Conservation (phyloP, 2,113 vertebrate genomes). For the Scomber colias region DNA sequence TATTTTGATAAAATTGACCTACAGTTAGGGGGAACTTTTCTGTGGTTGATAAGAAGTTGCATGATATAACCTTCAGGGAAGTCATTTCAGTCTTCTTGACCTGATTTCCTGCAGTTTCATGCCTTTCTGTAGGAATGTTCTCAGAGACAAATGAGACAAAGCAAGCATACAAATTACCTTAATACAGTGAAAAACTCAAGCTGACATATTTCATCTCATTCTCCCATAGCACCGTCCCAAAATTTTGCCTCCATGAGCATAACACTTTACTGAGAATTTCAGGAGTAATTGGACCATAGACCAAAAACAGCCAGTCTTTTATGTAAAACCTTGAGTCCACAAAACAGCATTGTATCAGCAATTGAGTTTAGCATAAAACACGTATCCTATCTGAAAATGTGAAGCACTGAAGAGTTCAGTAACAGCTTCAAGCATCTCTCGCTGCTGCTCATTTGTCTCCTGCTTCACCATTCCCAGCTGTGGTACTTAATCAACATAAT, state of each 20-base stretch:
- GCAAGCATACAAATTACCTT: background rate
- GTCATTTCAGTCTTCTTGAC: background rate
- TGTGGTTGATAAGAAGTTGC: background rate
- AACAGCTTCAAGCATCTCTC: slow-evolving; percentile 21
- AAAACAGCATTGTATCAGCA: background rate
- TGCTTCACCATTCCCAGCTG: slow-evolving; percentile 39
- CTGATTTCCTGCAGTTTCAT: background rate
- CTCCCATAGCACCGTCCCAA: no score
- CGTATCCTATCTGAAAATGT: background rate
- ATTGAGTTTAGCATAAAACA: background rate
- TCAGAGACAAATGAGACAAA: background rate
- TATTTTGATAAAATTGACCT: slow-evolving; percentile 1
- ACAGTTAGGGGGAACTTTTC: background rate
- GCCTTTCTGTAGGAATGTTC: no score
- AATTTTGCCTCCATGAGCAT: background rate
- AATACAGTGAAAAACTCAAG: background rate
- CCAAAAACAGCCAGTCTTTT: background rate
- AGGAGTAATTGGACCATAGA: background rate
- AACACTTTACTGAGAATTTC: background rate
- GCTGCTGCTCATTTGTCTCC: slow-evolving; percentile 23
- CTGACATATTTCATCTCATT: no score
- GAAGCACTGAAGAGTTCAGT: background rate
- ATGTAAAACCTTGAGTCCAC: background rate
- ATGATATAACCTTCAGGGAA: background rate
- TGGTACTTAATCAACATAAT: slow-evolving; percentile 55